Evolutionary conservation across 1,140 invertebrate species (phyloP).

Genomic region (Drosophila parabipectinata): DNA sequence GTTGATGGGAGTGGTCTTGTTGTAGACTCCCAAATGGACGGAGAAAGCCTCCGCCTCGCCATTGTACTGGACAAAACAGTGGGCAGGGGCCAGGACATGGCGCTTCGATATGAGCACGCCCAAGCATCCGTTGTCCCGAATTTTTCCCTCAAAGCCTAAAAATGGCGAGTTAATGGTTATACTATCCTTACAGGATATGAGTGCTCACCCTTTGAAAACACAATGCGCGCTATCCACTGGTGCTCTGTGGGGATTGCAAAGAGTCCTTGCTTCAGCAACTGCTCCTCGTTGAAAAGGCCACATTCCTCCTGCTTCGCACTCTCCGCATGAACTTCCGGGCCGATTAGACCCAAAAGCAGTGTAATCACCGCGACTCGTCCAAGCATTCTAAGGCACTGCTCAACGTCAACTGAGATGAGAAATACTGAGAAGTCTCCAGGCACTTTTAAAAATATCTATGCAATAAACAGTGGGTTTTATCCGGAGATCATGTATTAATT

Average conservation of each 20-base stretch:
- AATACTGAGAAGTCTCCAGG: slow-evolving; percentile 2
- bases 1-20: slow-evolving; percentile 37
- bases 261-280: slow-evolving; percentile 22
- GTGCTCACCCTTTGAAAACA: slow-evolving; percentile 46
- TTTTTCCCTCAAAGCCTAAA: slow-evolving; percentile 45
- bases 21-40: slow-evolving; percentile 66
- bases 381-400: slow-evolving; percentile 46
- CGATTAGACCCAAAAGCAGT: slow-evolving; percentile 13
- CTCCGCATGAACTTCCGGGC: slow-evolving; percentile 3
- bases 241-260: slow-evolving; percentile 63
- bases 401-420: slow-evolving; percentile 39
- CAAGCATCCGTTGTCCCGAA: slow-evolving; percentile 42
- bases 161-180: not conserved
- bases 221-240: slow-evolving; percentile 61
- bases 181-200: too few relatives aligned
- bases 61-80: slow-evolving; percentile 61
- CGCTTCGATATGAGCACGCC: slow-evolving; percentile 58
- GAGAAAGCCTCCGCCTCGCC: slow-evolving; percentile 48
- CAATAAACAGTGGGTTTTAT: not conserved
- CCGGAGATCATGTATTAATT: not conserved
- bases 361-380: slow-evolving; percentile 21
- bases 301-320: slow-evolving; percentile 32
- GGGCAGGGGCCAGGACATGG: slow-evolving; percentile 61
- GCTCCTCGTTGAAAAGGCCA: slow-evolving; percentile 35
- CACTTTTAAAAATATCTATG: not conserved